phyloP scores from a whole-genome alignment of 1,140 invertebrate species.

The Dolichoris vasculosae region DNA sequence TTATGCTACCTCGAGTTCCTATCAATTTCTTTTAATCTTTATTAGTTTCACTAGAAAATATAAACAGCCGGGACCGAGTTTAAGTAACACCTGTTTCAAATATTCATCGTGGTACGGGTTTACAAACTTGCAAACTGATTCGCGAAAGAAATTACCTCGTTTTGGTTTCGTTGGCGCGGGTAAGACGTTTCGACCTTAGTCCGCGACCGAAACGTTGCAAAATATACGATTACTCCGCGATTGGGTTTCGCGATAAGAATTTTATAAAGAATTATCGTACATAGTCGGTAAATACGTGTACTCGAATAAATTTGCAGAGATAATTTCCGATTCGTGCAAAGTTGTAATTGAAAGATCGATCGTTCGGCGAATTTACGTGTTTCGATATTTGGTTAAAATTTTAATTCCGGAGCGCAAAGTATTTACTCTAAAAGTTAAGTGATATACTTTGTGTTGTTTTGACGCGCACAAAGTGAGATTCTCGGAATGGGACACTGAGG shows the following conservation, averaged over 20 bases:
- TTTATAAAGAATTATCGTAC: too few relatives aligned
- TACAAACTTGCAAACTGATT: background rate
- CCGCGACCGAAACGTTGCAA: too few relatives aligned
- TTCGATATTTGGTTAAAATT: background rate
- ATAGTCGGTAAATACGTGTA: too few relatives aligned
- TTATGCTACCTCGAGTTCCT: slow-evolving; percentile 55
- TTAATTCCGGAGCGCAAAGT: background rate
- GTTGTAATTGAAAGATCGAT: too few relatives aligned
- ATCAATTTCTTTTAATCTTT: slow-evolving; percentile 63
- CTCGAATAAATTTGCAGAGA: too few relatives aligned
- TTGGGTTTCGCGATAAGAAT: too few relatives aligned
- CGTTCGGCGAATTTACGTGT: background rate
- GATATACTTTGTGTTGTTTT: slow-evolving; percentile 45
- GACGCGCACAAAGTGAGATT: slow-evolving; percentile 52
- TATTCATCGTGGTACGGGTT: background rate
- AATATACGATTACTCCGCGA: too few relatives aligned
- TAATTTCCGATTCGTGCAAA: too few relatives aligned
- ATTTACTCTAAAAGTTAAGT: slow-evolving; percentile 45
- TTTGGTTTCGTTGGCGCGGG: background rate
- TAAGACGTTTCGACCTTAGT: too few relatives aligned
- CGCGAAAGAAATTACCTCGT: background rate
- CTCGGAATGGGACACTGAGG: slow-evolving; percentile 47
- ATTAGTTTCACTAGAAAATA: slow-evolving; percentile 44
- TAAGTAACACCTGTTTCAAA: slow-evolving; percentile 8
- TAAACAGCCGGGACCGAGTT: background rate